Percentiles rank a stretch among this genome's conserved stretches.
Evolutionary conservation across 1,140 invertebrate genomes (phyloP).

Genomic region (Sweltsa coloradensis): DNA sequence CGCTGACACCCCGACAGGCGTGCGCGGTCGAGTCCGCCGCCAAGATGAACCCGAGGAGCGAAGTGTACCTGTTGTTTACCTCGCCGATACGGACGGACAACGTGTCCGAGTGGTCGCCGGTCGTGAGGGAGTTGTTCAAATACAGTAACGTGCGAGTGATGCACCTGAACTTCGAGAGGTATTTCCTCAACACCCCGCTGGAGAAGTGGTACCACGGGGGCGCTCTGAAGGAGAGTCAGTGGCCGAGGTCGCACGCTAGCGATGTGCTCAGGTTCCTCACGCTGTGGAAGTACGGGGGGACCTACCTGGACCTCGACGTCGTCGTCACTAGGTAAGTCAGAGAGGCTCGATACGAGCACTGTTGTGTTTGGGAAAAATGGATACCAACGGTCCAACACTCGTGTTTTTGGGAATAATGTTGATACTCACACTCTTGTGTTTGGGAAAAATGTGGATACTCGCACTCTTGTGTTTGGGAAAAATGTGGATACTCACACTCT

Average conservation of each 20-base stretch:
- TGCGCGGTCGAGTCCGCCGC: conserved; percentile 28
- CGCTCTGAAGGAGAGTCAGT: conserved; percentile 34
- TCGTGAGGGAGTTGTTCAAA: too few species aligned
- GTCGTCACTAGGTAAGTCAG: conserved; percentile 40
- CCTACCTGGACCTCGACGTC: conserved; percentile 66
- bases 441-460: too few species aligned
- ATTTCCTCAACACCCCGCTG: conserved; percentile 36
- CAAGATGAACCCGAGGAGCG: conserved; percentile 12
- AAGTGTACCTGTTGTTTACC: conserved; percentile 7
- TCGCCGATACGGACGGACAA: too few species aligned
- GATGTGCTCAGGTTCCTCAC: conserved; percentile 59
- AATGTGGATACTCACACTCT: too few species aligned
- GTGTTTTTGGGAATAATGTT: too few species aligned
- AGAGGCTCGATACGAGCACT: too few species aligned
- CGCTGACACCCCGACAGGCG: conserved; percentile 20
- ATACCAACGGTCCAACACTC: too few species aligned
- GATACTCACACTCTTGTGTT: too few species aligned
- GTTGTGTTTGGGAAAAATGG: too few species aligned
- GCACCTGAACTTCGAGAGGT: not conserved
- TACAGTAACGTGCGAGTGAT: too few species aligned
- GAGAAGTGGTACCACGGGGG: conserved; percentile 42
- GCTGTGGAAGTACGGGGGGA: conserved; percentile 63
- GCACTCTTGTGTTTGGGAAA: too few species aligned
- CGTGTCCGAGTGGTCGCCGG: too few species aligned
- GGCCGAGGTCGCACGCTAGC: conserved; percentile 41